phyloP scores from a whole-genome alignment of 2,113 vertebrate genomes.

The Amblyornis subalaris region DNA sequence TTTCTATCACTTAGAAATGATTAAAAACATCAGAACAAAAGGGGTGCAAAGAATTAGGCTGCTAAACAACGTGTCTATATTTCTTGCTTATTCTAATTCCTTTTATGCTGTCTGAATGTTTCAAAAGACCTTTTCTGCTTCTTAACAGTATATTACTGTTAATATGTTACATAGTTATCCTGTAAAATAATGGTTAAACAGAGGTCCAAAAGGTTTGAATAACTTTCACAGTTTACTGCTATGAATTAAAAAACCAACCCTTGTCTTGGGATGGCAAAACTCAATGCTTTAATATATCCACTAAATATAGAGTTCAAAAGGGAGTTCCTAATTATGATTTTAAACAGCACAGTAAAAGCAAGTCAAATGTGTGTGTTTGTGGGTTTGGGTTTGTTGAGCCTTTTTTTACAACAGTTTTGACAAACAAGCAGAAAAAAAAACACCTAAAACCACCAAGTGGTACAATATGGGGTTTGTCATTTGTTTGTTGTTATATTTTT shows the following conservation, averaged over 20 bases:
- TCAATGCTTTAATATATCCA: neutral
- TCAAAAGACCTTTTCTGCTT: neutral
- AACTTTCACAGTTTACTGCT: neutral
- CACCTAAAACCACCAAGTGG: neutral
- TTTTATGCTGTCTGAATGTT: neutral
- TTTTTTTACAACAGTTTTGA: neutral
- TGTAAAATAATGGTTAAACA: neutral
- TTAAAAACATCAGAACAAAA: neutral
- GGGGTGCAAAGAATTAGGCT: neutral
- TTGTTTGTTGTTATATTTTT: neutral
- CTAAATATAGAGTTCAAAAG: neutral
- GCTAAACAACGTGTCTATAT: neutral
- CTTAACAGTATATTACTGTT: neutral
- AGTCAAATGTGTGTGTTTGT: neutral
- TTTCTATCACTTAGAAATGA: neutral
- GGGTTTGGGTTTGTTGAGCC: rapidly evolving
- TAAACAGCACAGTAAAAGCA: neutral
- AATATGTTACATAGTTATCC: neutral
- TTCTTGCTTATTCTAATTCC: neutral
- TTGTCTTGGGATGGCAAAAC: neutral
- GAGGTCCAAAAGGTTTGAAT: neutral
- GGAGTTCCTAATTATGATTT: neutral
- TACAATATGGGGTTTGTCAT: rapidly evolving
- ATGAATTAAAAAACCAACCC: neutral
- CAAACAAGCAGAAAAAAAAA: neutral